Conservation (phyloP, 2,113 vertebrate genomes). For the Micronycteris hirsuta region DNA sequence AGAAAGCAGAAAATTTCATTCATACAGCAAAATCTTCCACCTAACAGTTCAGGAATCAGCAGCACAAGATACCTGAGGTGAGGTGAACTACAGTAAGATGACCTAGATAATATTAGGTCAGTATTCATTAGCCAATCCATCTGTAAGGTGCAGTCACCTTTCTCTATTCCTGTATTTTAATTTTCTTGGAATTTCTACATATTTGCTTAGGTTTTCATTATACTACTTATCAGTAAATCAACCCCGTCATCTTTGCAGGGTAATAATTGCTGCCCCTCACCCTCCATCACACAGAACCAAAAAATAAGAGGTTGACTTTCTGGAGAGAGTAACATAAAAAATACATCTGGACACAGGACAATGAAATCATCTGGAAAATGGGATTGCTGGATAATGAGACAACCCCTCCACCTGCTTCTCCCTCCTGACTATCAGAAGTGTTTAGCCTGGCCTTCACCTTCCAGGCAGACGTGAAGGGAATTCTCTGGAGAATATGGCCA, state of each 20-base stretch:
- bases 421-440: neutral
- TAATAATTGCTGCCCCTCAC: neutral
- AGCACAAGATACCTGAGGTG: neutral
- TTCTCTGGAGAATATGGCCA: neutral
- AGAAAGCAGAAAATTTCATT: neutral
- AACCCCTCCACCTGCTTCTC: neutral
- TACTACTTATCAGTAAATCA: neutral
- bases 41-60: neutral
- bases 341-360: neutral
- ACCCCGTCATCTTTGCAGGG: neutral
- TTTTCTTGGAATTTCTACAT: slow-evolving; percentile 24
- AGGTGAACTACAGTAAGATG: neutral
- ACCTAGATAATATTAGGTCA: neutral
- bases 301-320: neutral
- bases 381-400: neutral
- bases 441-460: neutral
- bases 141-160: neutral
- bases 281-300: neutral
- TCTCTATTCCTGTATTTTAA: neutral
- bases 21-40: neutral
- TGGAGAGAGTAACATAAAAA: neutral
- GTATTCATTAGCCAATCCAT: neutral
- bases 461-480: neutral
- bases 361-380: neutral
- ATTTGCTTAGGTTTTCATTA: slow-evolving; percentile 18